Conservation (phyloP, 2,888 invertebrate genomes). For the Catonia carolina region DNA sequence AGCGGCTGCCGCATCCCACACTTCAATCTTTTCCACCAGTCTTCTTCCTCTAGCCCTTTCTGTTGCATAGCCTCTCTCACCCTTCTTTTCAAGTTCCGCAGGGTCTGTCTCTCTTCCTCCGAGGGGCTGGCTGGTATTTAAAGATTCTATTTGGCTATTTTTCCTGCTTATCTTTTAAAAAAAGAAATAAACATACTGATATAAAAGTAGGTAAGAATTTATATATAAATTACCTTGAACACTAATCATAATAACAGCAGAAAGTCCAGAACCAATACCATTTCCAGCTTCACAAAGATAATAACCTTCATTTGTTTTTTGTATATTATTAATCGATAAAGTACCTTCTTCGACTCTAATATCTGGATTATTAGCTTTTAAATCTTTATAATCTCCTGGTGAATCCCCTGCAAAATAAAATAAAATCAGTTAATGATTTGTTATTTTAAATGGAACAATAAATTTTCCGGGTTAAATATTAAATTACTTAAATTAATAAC, state of each 20-base stretch:
- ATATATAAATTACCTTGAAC: slow-evolving; percentile 68
- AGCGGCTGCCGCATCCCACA: too few species aligned
- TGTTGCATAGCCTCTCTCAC: too few species aligned
- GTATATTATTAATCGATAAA: slow-evolving; percentile 79
- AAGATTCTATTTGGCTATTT: background rate
- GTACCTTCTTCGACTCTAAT: slow-evolving; percentile 94
- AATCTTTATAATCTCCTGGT: slow-evolving; percentile 88
- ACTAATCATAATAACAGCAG: slow-evolving; percentile 87
- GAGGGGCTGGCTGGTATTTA: too few species aligned
- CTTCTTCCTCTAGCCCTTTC: too few species aligned
- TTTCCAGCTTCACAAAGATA: slow-evolving; percentile 95
- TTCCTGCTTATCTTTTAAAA: background rate
- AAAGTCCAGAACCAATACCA: slow-evolving; percentile 89
- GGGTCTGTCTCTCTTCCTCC: too few species aligned
- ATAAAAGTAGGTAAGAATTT: background rate
- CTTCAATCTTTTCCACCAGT: too few species aligned
- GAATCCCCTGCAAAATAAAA: slow-evolving; percentile 60
- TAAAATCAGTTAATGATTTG: slow-evolving; percentile 3
- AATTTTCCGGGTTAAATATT: background rate
- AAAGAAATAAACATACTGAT: slow-evolving; percentile 1
- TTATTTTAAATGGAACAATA: background rate
- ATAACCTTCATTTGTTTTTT: slow-evolving; percentile 89
- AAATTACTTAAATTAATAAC: too few species aligned
- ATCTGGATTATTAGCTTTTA: slow-evolving; percentile 82
- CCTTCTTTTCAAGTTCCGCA: too few species aligned